phyloP scores from a whole-genome alignment of 2,888 invertebrate species.

The Thalpophila matura region DNA sequence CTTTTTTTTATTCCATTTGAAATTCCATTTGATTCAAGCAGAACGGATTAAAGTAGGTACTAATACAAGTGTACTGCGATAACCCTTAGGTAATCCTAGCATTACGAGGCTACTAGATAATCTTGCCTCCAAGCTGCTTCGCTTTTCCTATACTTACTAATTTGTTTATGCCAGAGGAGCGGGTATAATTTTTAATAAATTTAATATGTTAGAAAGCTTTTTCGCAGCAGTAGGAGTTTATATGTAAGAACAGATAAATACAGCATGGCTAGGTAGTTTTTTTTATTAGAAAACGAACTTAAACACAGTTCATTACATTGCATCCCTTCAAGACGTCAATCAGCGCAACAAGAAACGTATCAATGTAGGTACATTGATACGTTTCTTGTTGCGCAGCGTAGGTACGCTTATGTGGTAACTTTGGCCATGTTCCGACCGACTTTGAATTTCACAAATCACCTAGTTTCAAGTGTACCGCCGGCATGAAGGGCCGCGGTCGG shows the following conservation, averaged over 20 bases:
- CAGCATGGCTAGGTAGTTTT: no score
- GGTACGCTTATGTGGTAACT: no score
- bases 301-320: no score
- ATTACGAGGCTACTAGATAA: slow-evolving; percentile 35
- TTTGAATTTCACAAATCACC: slow-evolving; percentile 18
- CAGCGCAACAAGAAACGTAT: no score
- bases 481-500: slow-evolving; percentile 11
- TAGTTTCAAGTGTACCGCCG: slow-evolving; percentile 15
- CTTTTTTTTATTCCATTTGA: no score
- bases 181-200: background rate
- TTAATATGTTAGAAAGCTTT: background rate
- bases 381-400: no score
- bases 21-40: no score
- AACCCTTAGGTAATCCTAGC: slow-evolving; percentile 21
- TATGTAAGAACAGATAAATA: no score
- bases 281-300: no score
- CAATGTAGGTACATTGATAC: no score
- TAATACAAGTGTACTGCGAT: background rate
- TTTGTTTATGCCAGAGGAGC: slow-evolving; percentile 4
- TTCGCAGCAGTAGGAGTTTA: background rate
- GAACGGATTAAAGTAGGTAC: slow-evolving; percentile 18
- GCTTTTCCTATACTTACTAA: slow-evolving; percentile 3
- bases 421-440: background rate
- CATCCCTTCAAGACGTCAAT: no score
- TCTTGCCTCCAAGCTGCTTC: slow-evolving; percentile 20